Base-by-base conservation (phyloP, 2,113 vertebrate species). In the Aix galericulata region DNA sequence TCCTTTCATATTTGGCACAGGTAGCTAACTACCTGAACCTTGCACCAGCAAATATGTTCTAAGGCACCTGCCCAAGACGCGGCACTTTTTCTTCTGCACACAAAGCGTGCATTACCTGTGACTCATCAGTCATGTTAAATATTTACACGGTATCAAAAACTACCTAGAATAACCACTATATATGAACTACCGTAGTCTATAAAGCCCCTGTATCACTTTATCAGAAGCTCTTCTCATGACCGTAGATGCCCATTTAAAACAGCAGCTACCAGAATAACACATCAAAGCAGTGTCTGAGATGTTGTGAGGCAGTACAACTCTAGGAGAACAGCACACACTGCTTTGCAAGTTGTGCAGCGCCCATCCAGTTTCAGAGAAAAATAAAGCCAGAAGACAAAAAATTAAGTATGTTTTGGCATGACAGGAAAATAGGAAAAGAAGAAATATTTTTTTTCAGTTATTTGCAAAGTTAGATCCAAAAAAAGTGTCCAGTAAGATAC, bases 311-410 rank as follows among this genome's bases (percentile, higher is more conserved):
- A 74, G 6, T 10, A 81, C 81, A 91, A 26, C 20, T 32, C 22
- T 8, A 29, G 2, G 16, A 84, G 32, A 89, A 36, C 0, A 42
- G 50, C n/a, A 60, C 8, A 8, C 6, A 1, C 12, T 22, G 2
- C 42, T 83, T 76, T 36, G 20, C 13, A 72, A 56, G 40, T 8
- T 56, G 42, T 8, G n/a, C 15, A 59, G 59, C 18, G 9, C 21
- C 32, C 25, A 6, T 5, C 17, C 23, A 20, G 29, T 52, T 36
- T 40, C 20, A 79, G 0, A 42, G 52, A 27, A 88, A 82, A 91
- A 12, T 14, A 20, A 75, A 82, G 22, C 7, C 44, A 60, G 6
- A 79, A 71, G 3, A 52, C 25, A 63, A 42, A 73, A 53, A 62
- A 3, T 18, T 62, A 20, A 0, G 1, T 18, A 16, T 9, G n/a